Conservation (phyloP, 2,113 vertebrate genomes). For the Cyanoliseus patagonus region DNA sequence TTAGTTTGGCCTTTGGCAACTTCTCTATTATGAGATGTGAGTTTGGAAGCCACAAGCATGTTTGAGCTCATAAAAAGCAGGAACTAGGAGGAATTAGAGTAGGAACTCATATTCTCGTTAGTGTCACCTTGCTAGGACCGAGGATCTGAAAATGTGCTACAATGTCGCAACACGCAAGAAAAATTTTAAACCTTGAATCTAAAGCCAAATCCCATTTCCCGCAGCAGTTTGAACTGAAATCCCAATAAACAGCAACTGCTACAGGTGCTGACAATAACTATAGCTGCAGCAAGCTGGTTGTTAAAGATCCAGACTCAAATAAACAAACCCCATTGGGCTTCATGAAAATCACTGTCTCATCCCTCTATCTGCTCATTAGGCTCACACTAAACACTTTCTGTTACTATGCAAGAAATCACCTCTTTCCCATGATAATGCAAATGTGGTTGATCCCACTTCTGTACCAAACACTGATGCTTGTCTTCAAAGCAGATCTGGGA, state of each 20-base stretch:
- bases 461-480: neutral
- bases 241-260: neutral
- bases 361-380: neutral
- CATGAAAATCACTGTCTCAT: neutral
- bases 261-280: conserved; percentile 49
- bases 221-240: neutral
- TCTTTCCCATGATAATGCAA: neutral
- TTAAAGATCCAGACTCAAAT: neutral
- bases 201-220: conserved; percentile 30
- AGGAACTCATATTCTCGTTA: neutral
- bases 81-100: neutral
- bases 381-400: neutral
- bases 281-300: neutral
- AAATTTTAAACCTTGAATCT: neutral
- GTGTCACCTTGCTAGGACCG: neutral
- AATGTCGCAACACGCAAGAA: rapidly evolving
- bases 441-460: neutral
- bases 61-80: neutral
- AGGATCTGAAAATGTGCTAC: neutral
- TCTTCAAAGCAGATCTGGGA: neutral
- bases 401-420: neutral
- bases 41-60: neutral
- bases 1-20: neutral
- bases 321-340: neutral
- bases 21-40: neutral